Evolutionary conservation across 2,888 invertebrate species (phyloP), one percentile per base, ranked within the genome.

Genomic region (Incurvaria masculella): DNA sequence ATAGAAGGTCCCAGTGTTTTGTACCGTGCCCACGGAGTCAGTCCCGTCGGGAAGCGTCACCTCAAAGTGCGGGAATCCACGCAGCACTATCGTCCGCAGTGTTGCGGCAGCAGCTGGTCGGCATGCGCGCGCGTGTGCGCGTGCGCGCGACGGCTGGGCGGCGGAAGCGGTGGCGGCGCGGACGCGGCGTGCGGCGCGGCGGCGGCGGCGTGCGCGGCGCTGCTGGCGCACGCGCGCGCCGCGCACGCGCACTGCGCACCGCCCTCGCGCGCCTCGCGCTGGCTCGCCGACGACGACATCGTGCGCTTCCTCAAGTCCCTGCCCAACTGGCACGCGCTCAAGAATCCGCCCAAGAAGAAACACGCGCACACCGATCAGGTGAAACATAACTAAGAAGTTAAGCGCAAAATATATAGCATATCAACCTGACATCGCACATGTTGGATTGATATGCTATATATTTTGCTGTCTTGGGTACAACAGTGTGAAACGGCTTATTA

Each of bases 231-330:
- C 50, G 57, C 58, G 21, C 58, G 63, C 46, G 59, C 52, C 16
- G 60, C 55, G 40, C 59, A 52, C 52, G 52, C 51, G 26, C 45
- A 42, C 41, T 54, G 44, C 53, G 54, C 44, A 50, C 40, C 23
- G 51, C 52, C 44, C 52, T 51, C 52, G 10, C 55, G 53, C 49
- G 52, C 33, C 49, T 55, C 44, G 49, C 85, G 88, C 11, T 94
- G 96, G 96, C 82, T 96, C 1, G 92, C 93, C 56, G 97, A 97
- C 69, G 94, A 94, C 59, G 97, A 97, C 64, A 96, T 97, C 52
- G 94, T 90, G 62, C 78, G 96, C 47, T 93, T 96, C 71, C 83
- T 97, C 57, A 94, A 92, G 86, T 86, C 81, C 57, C 70, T 78
- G 57, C 66, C 69, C 44, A 73, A 73, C 58, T 75, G 72, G 66